Evolutionary conservation across 2,888 invertebrate genomes (phyloP).

Genomic region (Apantesis nais): DNA sequence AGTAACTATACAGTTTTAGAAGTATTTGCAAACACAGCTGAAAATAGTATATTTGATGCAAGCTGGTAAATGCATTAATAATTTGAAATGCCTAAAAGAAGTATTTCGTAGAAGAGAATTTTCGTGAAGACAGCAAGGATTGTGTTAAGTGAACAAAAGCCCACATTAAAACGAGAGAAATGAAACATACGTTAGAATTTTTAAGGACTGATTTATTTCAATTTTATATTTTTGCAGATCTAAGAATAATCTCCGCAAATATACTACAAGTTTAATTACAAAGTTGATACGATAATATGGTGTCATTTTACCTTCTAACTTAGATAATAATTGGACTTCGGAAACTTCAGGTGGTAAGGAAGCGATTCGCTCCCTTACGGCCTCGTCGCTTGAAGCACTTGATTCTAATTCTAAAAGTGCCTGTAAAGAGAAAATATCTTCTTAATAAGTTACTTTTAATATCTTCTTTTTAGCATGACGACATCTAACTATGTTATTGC

Average conservation of each 20-base stretch:
- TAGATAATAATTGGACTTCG: conserved; percentile 93
- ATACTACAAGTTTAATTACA: conserved; percentile 31
- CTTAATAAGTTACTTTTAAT: not conserved
- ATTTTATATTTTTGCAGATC: conserved; percentile 17
- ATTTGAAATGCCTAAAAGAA: not conserved
- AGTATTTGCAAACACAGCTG: not conserved
- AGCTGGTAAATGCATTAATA: not conserved
- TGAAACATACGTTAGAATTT: conserved; percentile 41
- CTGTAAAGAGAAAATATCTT: conserved; percentile 56
- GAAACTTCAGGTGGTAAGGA: conserved; percentile 97
- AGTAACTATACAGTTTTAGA: not conserved
- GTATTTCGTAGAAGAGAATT: not conserved
- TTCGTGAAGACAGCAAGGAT: not conserved
- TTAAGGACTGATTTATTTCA: conserved; percentile 24
- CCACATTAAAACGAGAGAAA: conserved; percentile 29
- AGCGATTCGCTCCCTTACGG: conserved; percentile 96
- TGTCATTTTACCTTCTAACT: conserved; percentile 90
- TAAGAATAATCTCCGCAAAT: conserved; percentile 18
- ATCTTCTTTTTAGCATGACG: not conserved
- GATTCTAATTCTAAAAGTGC: conserved; percentile 94
- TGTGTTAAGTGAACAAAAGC: conserved; percentile 11
- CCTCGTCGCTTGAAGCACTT: conserved; percentile 97
- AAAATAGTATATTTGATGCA: not conserved
- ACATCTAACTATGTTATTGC: too few species aligned
- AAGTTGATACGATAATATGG: conserved; percentile 44